Evolutionary conservation across 2,888 invertebrate genomes (phyloP).

Genomic region (Leucoptera coffeella): DNA sequence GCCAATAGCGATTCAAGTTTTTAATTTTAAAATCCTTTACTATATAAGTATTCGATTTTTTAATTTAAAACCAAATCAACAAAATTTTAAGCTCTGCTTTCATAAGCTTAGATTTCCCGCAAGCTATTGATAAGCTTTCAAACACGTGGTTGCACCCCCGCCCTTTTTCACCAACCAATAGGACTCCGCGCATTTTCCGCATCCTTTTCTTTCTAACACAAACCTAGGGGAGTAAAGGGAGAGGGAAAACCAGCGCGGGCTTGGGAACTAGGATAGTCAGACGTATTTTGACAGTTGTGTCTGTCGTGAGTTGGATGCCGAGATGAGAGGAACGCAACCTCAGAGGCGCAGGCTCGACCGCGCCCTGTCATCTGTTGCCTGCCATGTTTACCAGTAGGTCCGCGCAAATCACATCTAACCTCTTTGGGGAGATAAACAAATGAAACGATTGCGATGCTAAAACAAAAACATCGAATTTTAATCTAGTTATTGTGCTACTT

Average conservation of each 20-base stretch:
- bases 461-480: too few relatives aligned
- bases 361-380: conserved; percentile 49
- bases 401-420: not conserved
- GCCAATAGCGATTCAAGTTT: too few relatives aligned
- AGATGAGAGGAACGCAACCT: conserved; percentile 29
- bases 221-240: conserved; percentile 1
- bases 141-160: conserved; percentile 44
- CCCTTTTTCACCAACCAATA: conserved; percentile 42
- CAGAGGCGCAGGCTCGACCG: conserved; percentile 21
- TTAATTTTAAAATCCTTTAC: too few relatives aligned
- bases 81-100: too few relatives aligned
- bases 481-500: too few relatives aligned
- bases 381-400: conserved; percentile 45
- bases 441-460: too few relatives aligned
- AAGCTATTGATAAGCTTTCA: too few relatives aligned
- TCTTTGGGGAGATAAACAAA: too few relatives aligned
- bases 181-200: conserved; percentile 23
- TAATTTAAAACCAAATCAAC: too few relatives aligned
- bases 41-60: too few relatives aligned
- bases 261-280: not conserved
- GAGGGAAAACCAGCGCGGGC: too few relatives aligned
- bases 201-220: conserved; percentile 24
- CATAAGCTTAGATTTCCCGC: too few relatives aligned
- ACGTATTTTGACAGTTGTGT: conserved; percentile 1
- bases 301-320: conserved; percentile 1